These are phyloP conservation scores for Seira sanloemensis DNA, from an alignment of 2,888 invertebrate species.

Conservation along the genomic window DNA sequence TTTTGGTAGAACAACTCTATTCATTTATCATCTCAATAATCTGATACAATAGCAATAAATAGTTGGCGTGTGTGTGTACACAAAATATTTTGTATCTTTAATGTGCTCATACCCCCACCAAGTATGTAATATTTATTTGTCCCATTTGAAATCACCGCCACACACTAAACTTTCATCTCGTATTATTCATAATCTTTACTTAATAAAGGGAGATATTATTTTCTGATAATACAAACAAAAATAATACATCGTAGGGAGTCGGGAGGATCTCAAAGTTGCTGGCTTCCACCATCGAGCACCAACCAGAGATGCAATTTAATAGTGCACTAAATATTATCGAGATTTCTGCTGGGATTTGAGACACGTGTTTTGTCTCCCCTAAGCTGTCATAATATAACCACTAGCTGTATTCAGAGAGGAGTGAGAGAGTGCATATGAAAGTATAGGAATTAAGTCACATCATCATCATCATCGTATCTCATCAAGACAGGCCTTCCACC, in stretches of 20 bases:
- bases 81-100: background rate
- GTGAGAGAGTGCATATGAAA: background rate
- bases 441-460: slow-evolving; percentile 37
- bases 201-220: slow-evolving; percentile 46
- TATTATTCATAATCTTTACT: slow-evolving; percentile 39
- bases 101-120: too few species aligned
- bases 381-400: slow-evolving; percentile 24
- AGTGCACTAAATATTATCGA: slow-evolving; percentile 40
- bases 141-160: too few species aligned
- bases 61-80: slow-evolving; percentile 24
- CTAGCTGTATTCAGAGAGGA: background rate
- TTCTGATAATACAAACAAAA: slow-evolving; percentile 34
- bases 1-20: slow-evolving; percentile 11
- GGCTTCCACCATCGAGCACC: too few species aligned
- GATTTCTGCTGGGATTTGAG: slow-evolving; percentile 51
- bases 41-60: slow-evolving; percentile 32
- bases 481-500: slow-evolving; percentile 13
- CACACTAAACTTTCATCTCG: too few species aligned
- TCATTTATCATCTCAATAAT: slow-evolving; percentile 51
- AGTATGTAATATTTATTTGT: too few species aligned
- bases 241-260: too few species aligned
- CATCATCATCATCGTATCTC: slow-evolving; percentile 7
- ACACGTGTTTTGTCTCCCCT: slow-evolving; percentile 57
- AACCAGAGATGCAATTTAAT: slow-evolving; percentile 4
- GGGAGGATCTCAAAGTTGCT: too few species aligned